Conservation (phyloP, 2,113 vertebrate genomes). For the Carassius auratus region DNA sequence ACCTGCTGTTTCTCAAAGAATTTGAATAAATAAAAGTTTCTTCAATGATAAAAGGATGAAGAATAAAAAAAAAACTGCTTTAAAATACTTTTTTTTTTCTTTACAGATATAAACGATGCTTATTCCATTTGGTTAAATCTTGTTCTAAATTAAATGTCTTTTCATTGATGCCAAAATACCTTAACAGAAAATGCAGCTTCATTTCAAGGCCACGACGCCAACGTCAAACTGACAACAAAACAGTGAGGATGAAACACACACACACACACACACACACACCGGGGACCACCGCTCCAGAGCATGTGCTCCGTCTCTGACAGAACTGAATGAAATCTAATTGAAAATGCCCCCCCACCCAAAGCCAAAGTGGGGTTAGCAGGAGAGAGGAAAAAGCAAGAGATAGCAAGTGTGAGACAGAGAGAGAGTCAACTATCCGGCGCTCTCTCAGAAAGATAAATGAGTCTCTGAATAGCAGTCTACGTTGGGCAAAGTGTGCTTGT, state of each 20-base stretch:
- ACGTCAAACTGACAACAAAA: constrained; percentile 73
- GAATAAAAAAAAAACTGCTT: too few species aligned
- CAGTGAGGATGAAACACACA: constrained; percentile 36
- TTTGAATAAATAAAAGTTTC: neutral
- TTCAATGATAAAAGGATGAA: neutral
- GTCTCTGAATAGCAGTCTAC: constrained; percentile 60
- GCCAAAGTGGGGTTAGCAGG: constrained; percentile 42
- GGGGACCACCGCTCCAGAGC: constrained; percentile 34
- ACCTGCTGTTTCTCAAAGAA: too few species aligned
- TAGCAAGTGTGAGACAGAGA: constrained; percentile 62
- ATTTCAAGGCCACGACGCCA: constrained; percentile 60
- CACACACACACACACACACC: constrained; percentile 41
- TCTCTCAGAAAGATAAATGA: constrained; percentile 72
- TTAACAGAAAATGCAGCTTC: constrained; percentile 43
- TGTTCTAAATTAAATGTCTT: neutral
- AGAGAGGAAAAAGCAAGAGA: constrained; percentile 57
- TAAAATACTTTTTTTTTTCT: neutral
- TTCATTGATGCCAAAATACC: neutral
- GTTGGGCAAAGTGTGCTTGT: constrained; percentile 60
- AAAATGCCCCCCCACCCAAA: constrained; percentile 55
- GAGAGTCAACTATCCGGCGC: constrained; percentile 59
- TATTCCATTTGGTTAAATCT: neutral
- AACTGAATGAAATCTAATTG: constrained; percentile 68
- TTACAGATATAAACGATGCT: neutral
- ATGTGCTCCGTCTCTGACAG: constrained; percentile 57